phyloP scores from a whole-genome alignment of 2,888 invertebrate species.

The Adelphocoris suturalis region DNA sequence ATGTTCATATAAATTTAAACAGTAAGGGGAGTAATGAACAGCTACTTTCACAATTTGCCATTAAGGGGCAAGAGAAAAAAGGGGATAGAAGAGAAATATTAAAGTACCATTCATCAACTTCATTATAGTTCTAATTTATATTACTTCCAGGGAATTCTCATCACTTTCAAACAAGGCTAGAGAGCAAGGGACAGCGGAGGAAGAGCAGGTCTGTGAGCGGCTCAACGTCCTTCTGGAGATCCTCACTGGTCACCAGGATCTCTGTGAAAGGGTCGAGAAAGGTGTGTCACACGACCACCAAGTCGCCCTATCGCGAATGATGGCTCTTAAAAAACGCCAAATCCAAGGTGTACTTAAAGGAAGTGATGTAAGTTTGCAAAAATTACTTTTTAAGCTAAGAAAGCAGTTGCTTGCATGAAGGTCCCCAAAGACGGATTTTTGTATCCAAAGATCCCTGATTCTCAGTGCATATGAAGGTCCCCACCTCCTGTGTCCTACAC shows the following conservation, averaged over 20 bases:
- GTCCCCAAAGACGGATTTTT: too few relatives aligned
- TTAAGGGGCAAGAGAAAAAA: too few relatives aligned
- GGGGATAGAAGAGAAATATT: too few relatives aligned
- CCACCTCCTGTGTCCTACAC: too few relatives aligned
- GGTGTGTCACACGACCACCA: conserved; percentile 84
- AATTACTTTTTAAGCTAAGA: background rate
- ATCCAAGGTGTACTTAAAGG: conserved; percentile 84
- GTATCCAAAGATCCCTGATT: too few relatives aligned
- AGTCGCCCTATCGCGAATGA: conserved; percentile 82
- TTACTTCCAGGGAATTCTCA: conserved; percentile 77
- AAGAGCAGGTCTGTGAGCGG: conserved; percentile 81
- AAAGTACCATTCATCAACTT: too few relatives aligned
- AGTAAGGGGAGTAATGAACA: too few relatives aligned
- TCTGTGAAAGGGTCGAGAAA: conserved; percentile 83
- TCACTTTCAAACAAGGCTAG: conserved; percentile 80
- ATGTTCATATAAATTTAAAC: too few relatives aligned
- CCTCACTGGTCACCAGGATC: conserved; percentile 81
- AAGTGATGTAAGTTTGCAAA: conserved; percentile 79
- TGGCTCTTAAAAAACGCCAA: conserved; percentile 82
- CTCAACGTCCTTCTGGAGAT: conserved; percentile 81
- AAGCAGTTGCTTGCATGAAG: too few relatives aligned
- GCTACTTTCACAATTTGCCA: too few relatives aligned
- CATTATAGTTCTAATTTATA: too few relatives aligned
- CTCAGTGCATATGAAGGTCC: too few relatives aligned
- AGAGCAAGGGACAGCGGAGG: conserved; percentile 81